phyloP scores from a whole-genome alignment of 2,113 vertebrate species.

The Donacobius atricapilla region DNA sequence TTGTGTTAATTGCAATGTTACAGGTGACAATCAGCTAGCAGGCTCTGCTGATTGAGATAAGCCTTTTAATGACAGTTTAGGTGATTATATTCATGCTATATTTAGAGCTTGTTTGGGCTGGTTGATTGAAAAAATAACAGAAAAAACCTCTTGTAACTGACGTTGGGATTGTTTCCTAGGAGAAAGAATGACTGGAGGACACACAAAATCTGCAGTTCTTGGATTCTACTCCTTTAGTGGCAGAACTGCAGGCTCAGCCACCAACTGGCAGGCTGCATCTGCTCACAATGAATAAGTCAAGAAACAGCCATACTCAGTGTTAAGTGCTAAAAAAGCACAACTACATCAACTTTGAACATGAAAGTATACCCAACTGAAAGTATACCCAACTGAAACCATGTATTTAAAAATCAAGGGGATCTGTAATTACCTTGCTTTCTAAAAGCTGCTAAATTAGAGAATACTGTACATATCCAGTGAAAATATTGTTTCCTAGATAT shows the following conservation, averaged over 20 bases:
- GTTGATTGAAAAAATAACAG: not conserved
- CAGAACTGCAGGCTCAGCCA: not conserved
- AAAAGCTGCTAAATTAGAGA: not conserved
- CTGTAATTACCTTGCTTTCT: not conserved
- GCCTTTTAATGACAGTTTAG: slow-evolving; percentile 10
- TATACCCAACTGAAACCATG: not conserved
- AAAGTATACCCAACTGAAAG: not conserved
- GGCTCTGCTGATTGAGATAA: slow-evolving; percentile 2
- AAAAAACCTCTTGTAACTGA: not conserved
- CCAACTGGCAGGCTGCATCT: not conserved
- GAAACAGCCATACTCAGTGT: not conserved
- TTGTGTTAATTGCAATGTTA: slow-evolving; percentile 28
- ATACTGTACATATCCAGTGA: not conserved
- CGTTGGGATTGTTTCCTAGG: not conserved
- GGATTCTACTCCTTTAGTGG: not conserved
- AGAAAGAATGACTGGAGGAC: not conserved
- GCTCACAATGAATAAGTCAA: fast-evolving
- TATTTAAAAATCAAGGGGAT: not conserved
- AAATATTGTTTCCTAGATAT: not conserved
- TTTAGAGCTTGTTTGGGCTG: slow-evolving; percentile 9
- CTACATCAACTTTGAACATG: not conserved
- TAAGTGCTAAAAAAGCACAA: not conserved
- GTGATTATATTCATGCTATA: not conserved
- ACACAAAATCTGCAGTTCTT: not conserved
- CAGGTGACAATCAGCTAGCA: slow-evolving; percentile 3